Base-by-base conservation (phyloP, 2,113 vertebrate genomes). In the Scopus umbretta region DNA sequence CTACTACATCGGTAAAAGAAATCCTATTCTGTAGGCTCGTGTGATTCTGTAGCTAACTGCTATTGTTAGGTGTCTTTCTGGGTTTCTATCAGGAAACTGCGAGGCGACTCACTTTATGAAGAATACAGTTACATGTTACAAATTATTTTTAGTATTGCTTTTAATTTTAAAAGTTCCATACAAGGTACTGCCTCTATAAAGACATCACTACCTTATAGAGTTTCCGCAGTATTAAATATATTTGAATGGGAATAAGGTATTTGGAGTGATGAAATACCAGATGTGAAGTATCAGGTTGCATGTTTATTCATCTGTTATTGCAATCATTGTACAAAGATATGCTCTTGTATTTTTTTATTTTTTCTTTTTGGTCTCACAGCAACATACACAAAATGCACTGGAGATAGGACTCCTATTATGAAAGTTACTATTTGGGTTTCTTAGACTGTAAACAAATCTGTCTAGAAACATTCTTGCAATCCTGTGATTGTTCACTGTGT, bases 291-390 rank as follows among this genome's bases (percentile, higher is more conserved):
- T 99, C 98, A 94, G 96, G 96, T 98, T 98, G 97, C 98, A 88
- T 97, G 96, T 98, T 98, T 98, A 97, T 98, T 98, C 98, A 97
- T 96, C 97, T 98, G 97, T 94, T 98, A 92, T n/a, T 97, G 96
- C 90, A 91, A 70, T 97, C 92, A 93, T 82, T 93, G 85, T 93
- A 38, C 73, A 95, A 80, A 97, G 95, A 95, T 94, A 92, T 2
- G 30, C 80, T 91, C 86, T 94, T 94, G 95, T 91, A 71, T 94
- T 96, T 84, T 73, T 78, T 67, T 40, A 78, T 79, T 95, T 95
- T 95, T 85, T 85, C 58, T 91, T 96, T 89, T 95, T 97, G 91
- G 97, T 98, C 92, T 98, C 97, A 72, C 94, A 81, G 97, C 97
- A 97, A 92, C 96, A 72, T 56, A 73, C 59, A 89, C 91, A 91